phyloP scores from a whole-genome alignment of 2,797 vertebrate species.

The Anabas testudineus region DNA sequence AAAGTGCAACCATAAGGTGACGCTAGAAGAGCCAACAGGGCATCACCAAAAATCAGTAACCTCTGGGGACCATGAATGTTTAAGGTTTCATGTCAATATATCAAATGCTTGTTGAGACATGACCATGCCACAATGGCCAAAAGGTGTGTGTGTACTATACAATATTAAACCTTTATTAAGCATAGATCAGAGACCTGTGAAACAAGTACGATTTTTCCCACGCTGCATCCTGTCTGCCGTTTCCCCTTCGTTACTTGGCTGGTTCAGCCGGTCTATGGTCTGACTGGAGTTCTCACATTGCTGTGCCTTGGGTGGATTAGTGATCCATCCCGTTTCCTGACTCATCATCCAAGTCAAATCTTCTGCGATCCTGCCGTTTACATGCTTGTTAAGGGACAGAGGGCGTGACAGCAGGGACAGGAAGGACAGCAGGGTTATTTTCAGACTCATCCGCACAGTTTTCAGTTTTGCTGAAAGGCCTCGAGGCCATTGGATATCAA shows the following conservation, averaged over 20 bases:
- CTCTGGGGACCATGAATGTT: too few relatives aligned
- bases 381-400: conserved; percentile 11
- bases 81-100: too few relatives aligned
- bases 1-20: too few relatives aligned
- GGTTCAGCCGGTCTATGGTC: conserved; percentile 69
- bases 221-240: conserved; percentile 37
- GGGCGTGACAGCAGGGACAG: conserved; percentile 42
- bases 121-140: too few relatives aligned
- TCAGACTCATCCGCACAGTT: conserved; percentile 1
- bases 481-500: not conserved
- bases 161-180: not conserved
- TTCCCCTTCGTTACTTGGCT: conserved; percentile 45
- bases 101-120: too few relatives aligned
- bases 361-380: conserved; percentile 41
- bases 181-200: not conserved
- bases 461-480: conserved; percentile 17
- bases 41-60: too few relatives aligned
- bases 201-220: conserved; percentile 41
- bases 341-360: conserved; percentile 51
- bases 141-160: not conserved
- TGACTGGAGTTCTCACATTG: conserved; percentile 55
- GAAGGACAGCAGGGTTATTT: conserved; percentile 39
- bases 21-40: too few relatives aligned
- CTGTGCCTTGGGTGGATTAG: conserved; percentile 47
- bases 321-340: conserved; percentile 64